Evolutionary conservation across 2,113 vertebrate genomes (phyloP), one percentile per base, ranked within the genome.

Genomic region (Oplegnathus fasciatus): DNA sequence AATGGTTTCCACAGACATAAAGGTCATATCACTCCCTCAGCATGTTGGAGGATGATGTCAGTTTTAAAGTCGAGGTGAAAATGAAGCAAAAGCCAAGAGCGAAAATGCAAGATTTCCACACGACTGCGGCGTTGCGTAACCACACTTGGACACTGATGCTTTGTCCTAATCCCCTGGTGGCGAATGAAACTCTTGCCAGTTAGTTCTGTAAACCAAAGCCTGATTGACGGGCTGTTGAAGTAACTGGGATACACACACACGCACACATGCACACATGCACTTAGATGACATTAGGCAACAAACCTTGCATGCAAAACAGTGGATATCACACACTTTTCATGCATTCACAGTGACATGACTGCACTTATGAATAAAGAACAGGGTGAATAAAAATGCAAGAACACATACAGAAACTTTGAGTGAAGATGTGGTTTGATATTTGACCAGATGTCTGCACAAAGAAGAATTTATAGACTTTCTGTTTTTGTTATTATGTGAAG

Each of bases 1-100:
- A 92, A 92, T 89, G 78, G 69, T 73, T 88, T 92, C 85, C 58
- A 52, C 92, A 91, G 86, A 87, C 76, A 60, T 44, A 40, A 87
- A 86, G 73, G 85, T 89, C 87, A 71, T 71, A 80, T 79, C 80
- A 65, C 85, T 89, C 79, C 78, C 78, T 85, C 64, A 55, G 73
- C 86, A 77, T 83, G 64, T 75, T 78, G 70, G 26, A 50, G 73
- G 61, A 82, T 90, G 85, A 92, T 85, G 91, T 93, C 84, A 89
- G 55, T 42, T 73, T 86, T 66, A 83, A 78, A 83, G 30, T 71
- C 1, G 58, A 88, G 70, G 30, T 83, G 64, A 90, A 92, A 86
- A 84, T 68, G 18, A 86, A 74, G 52, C 32, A 54, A 61, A 82
- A 61, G 69, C 77, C 55, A 82, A 83, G 57, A 80, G 26, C 40